These are phyloP conservation scores for Acanthaster planci DNA, from an alignment of 35 echinoderm and acorn worm genomes.

Conservation along the genomic window DNA sequence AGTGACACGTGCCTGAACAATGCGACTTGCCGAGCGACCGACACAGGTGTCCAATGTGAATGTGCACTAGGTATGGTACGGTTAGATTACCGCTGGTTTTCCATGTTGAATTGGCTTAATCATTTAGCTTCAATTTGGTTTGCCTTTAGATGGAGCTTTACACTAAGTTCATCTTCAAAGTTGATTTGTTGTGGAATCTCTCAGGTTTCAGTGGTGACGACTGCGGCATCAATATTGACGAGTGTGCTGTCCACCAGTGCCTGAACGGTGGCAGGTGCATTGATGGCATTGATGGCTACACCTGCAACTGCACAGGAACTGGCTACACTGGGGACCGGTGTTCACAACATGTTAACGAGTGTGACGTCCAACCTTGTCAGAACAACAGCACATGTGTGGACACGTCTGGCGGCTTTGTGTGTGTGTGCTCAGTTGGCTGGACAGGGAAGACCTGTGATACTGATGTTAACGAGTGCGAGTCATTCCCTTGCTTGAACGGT, in stretches of 20 bases:
- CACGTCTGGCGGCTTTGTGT: constrained; percentile 17
- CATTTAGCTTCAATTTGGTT: background rate
- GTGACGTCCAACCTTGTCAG: background rate
- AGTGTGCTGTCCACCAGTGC: constrained; percentile 42
- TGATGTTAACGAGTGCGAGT: constrained; percentile 21
- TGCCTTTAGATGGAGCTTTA: background rate
- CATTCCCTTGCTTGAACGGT: constrained; percentile 27
- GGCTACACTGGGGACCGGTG: constrained; percentile 46
- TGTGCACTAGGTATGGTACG: constrained; percentile 27
- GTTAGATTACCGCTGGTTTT: too few species aligned
- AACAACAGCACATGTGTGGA: constrained; percentile 31
- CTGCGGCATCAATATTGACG: constrained; percentile 48
- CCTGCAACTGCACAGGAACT: constrained; percentile 49
- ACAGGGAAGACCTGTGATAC: constrained; percentile 29
- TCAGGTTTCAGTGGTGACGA: constrained; percentile 12
- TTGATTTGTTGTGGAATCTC: too few species aligned
- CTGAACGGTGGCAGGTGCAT: constrained; percentile 39
- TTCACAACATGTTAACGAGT: constrained; percentile 21
- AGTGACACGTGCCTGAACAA: constrained; percentile 4
- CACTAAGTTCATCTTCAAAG: background rate
- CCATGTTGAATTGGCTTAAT: too few species aligned
- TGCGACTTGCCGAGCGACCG: background rate
- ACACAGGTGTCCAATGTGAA: background rate
- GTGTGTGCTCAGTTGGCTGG: constrained; percentile 20
- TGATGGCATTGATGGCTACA: constrained; percentile 37